phyloP scores from a whole-genome alignment of 2,797 vertebrate species.

The Scleropages formosus region DNA sequence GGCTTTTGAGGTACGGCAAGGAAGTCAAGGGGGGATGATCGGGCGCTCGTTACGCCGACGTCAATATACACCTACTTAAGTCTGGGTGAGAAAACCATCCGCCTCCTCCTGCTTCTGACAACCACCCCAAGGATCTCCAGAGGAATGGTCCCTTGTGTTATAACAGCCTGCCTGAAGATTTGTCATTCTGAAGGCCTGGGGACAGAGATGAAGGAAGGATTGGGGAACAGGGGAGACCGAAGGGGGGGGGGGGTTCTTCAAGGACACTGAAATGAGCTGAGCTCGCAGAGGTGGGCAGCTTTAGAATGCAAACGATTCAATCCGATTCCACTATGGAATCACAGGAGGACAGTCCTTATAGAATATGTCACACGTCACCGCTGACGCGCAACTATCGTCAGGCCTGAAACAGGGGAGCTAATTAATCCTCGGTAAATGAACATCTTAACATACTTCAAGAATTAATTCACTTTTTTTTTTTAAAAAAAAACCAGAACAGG shows the following conservation, averaged over 20 bases:
- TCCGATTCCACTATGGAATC: not conserved
- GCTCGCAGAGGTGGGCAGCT: too few relatives aligned
- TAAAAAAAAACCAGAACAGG: not conserved
- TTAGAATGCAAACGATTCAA: not conserved
- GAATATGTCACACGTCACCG: slow-evolving; percentile 2
- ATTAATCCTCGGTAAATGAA: slow-evolving; percentile 12
- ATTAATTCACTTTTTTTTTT: not conserved
- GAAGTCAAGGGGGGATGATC: too few relatives aligned
- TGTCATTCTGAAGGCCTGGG: not conserved
- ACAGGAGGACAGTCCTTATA: slow-evolving; percentile 4
- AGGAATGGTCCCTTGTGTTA: not conserved
- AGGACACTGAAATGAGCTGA: not conserved
- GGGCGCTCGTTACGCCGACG: too few relatives aligned
- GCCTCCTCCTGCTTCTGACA: too few relatives aligned
- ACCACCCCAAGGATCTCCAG: too few relatives aligned
- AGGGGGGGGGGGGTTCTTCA: not conserved
- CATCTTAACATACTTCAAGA: not conserved
- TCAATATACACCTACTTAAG: too few relatives aligned
- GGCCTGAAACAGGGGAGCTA: not conserved
- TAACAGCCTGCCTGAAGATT: slow-evolving; percentile 16
- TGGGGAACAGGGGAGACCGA: not conserved
- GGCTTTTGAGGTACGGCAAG: too few relatives aligned
- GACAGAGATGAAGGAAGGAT: not conserved
- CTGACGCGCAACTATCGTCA: not conserved
- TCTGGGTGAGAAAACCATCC: too few relatives aligned